These are phyloP conservation scores for Latrodectus elegans DNA, from an alignment of 2,888 invertebrate genomes.

Conservation along the genomic window DNA sequence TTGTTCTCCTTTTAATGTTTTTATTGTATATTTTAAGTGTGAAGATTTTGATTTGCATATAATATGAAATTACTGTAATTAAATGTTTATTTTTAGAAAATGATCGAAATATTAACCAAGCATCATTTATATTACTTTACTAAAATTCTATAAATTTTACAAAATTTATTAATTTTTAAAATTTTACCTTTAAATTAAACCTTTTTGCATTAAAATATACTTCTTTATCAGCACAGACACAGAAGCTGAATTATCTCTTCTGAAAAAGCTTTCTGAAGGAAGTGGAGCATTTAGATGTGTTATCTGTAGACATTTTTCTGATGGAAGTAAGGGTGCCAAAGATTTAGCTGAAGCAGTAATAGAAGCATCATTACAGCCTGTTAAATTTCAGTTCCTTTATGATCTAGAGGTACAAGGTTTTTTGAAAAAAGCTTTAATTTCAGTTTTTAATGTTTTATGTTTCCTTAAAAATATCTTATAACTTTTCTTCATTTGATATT, in stretches of 20 bases:
- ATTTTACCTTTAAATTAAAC: no score
- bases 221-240: constrained; percentile 85
- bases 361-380: constrained; percentile 82
- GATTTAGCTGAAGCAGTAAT: constrained; percentile 91
- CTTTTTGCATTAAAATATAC: background rate
- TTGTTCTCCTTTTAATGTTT: no score
- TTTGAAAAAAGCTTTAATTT: background rate
- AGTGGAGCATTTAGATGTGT: constrained; percentile 92
- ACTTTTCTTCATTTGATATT: no score
- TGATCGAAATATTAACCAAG: no score
- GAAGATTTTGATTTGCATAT: no score
- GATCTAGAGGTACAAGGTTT: constrained; percentile 74
- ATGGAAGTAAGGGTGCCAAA: constrained; percentile 91
- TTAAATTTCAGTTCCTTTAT: constrained; percentile 78
- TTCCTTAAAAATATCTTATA: background rate
- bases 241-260: constrained; percentile 85
- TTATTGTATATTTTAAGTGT: no score
- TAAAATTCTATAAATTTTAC: no score
- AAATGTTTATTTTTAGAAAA: no score
- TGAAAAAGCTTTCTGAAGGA: constrained; percentile 82
- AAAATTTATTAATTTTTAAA: no score
- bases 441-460: no score
- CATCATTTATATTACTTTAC: no score
- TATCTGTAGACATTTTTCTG: constrained; percentile 88
- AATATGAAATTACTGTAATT: no score